Conservation (phyloP, 1,140 invertebrate species). For the Zaprionus camerounensis region DNA sequence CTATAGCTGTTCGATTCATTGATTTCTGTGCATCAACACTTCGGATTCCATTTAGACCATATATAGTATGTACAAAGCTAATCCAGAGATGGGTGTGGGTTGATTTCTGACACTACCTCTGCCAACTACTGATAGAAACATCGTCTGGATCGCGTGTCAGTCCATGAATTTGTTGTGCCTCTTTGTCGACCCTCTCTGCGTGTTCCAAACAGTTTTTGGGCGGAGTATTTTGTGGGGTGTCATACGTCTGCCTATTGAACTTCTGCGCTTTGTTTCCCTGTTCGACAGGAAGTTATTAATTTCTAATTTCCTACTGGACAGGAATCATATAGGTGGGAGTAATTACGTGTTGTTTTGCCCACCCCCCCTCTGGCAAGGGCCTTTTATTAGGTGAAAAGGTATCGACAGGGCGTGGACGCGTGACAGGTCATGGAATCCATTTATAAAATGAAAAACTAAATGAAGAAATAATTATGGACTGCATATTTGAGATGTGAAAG, state of each 20-base stretch:
- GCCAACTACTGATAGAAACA: conserved; percentile 7
- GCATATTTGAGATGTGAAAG: too few species aligned
- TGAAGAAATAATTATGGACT: neutral
- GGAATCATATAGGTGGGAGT: conserved; percentile 28
- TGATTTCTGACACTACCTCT: neutral
- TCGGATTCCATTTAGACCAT: conserved; percentile 1
- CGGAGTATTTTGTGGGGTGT: conserved; percentile 23
- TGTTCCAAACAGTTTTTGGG: conserved; percentile 37
- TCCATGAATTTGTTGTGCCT: conserved; percentile 1
- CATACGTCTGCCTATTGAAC: conserved; percentile 65
- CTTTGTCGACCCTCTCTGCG: conserved; percentile 22
- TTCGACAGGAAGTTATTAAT: conserved; percentile 72
- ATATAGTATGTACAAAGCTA: neutral
- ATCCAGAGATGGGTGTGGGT: neutral
- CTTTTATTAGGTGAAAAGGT: conserved; percentile 45
- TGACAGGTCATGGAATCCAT: neutral
- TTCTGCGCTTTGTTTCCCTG: conserved; percentile 61
- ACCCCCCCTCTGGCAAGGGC: conserved; percentile 18
- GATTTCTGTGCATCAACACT: conserved; percentile 4
- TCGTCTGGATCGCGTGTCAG: conserved; percentile 25
- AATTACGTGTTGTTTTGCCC: conserved; percentile 46
- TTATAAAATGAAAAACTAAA: too few species aligned
- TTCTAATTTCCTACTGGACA: conserved; percentile 59
- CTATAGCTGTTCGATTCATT: neutral
- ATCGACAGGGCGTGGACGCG: conserved; percentile 13